Percentiles rank a stretch among this genome's conserved stretches.
Evolutionary conservation across 1,140 invertebrate species (phyloP).

Genomic region (Drosophila bocki): DNA sequence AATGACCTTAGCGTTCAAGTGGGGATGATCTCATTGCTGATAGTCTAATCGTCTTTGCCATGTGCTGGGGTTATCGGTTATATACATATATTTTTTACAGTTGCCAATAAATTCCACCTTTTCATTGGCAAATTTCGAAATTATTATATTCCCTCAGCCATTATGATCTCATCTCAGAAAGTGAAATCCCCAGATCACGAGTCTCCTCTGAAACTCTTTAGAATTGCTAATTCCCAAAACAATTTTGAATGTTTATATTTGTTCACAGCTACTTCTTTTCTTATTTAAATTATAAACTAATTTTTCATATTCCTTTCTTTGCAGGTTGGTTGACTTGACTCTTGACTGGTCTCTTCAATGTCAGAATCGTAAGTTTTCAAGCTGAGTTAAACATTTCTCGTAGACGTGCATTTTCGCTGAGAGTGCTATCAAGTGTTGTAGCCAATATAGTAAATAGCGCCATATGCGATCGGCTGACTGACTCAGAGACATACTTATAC

Average conservation of each 20-base stretch:
- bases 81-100: background rate
- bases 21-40: constrained; percentile 50
- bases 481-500: constrained; percentile 32
- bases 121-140: background rate
- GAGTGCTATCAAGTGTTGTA: constrained; percentile 56
- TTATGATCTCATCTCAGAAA: constrained; percentile 24
- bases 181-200: constrained; percentile 10
- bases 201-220: background rate
- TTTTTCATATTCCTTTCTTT: constrained; percentile 18
- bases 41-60: constrained; percentile 13
- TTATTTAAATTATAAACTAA: constrained; percentile 20
- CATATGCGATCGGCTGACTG: constrained; percentile 52
- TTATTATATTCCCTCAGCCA: constrained; percentile 5
- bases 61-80: constrained; percentile 28
- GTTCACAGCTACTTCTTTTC: constrained; percentile 6
- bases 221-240: constrained; percentile 1
- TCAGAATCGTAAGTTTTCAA: constrained; percentile 31
- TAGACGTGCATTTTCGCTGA: constrained; percentile 69
- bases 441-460: constrained; percentile 47
- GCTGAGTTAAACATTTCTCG: constrained; percentile 51
- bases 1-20: constrained; percentile 37
- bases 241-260: background rate
- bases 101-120: constrained; percentile 9
- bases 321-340: constrained; percentile 35
- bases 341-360: constrained; percentile 7